These are phyloP conservation scores for Myotis davidii DNA, from an alignment of 2,113 vertebrate genomes.

Conservation along the genomic window DNA sequence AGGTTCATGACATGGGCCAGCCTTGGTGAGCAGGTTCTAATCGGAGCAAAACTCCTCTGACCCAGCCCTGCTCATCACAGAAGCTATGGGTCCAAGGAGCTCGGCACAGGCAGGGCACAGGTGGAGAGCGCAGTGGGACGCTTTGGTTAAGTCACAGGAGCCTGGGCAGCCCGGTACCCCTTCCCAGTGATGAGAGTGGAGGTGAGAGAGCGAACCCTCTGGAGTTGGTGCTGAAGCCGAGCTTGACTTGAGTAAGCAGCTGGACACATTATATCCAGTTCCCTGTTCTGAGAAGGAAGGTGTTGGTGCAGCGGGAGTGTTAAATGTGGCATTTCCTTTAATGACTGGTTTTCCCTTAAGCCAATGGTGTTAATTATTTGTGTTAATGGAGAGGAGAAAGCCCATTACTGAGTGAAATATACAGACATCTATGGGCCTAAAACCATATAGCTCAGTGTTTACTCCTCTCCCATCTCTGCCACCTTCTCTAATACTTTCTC, in stretches of 20 bases:
- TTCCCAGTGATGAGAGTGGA: background rate
- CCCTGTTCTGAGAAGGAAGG: background rate
- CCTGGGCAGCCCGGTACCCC: fast-evolving
- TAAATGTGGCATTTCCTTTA: background rate
- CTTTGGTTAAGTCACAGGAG: background rate
- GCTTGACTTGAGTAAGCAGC: background rate
- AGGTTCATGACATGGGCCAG: background rate
- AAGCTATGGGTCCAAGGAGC: background rate
- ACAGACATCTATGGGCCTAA: background rate
- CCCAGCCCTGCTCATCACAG: background rate
- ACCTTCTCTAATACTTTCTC: background rate
- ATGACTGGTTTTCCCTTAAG: background rate
- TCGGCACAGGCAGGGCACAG: background rate
- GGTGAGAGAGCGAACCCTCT: background rate
- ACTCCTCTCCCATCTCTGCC: background rate
- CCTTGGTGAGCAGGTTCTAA: background rate
- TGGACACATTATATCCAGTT: background rate
- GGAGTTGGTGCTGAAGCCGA: background rate
- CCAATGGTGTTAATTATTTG: background rate
- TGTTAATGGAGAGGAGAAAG: background rate
- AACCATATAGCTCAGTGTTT: background rate
- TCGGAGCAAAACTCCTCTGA: background rate
- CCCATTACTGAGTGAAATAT: background rate
- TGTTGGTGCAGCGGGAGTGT: background rate
- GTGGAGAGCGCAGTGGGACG: background rate